phyloP scores from a whole-genome alignment of 2,113 vertebrate species.

The Onychorhynchus coronatus region DNA sequence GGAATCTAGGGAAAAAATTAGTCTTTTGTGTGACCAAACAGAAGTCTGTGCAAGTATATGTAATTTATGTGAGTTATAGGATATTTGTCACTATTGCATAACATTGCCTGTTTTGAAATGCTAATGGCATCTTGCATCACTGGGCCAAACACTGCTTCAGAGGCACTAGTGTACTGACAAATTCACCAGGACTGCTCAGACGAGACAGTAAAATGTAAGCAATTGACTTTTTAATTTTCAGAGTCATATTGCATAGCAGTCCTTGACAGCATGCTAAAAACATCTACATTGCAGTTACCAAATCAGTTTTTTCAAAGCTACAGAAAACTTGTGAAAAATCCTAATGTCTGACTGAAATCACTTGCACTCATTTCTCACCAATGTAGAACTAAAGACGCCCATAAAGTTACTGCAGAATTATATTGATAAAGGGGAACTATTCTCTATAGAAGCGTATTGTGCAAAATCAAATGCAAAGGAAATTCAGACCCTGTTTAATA shows the following conservation, averaged over 20 bases:
- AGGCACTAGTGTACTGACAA: background rate
- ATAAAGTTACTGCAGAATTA: background rate
- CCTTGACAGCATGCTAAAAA: background rate
- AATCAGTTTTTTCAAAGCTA: background rate
- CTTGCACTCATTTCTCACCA: background rate
- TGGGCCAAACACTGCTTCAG: background rate
- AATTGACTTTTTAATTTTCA: background rate
- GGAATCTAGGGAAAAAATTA: background rate
- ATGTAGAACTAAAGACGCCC: background rate
- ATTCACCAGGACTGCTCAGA: background rate
- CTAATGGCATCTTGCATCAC: slow-evolving; percentile 43
- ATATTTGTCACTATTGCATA: slow-evolving; percentile 18
- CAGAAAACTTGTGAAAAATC: background rate
- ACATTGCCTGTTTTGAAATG: slow-evolving; percentile 48
- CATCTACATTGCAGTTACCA: background rate
- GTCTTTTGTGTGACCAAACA: background rate
- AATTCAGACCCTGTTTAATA: background rate
- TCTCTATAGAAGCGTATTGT: background rate
- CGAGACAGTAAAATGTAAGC: background rate
- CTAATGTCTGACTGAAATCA: background rate
- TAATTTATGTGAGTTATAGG: slow-evolving; percentile 14
- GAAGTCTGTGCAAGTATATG: background rate
- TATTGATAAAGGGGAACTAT: background rate
- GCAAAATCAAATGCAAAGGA: background rate
- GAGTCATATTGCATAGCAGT: background rate